Evolutionary conservation across 2,113 vertebrate species (phyloP).

Genomic region (Fulica atra): DNA sequence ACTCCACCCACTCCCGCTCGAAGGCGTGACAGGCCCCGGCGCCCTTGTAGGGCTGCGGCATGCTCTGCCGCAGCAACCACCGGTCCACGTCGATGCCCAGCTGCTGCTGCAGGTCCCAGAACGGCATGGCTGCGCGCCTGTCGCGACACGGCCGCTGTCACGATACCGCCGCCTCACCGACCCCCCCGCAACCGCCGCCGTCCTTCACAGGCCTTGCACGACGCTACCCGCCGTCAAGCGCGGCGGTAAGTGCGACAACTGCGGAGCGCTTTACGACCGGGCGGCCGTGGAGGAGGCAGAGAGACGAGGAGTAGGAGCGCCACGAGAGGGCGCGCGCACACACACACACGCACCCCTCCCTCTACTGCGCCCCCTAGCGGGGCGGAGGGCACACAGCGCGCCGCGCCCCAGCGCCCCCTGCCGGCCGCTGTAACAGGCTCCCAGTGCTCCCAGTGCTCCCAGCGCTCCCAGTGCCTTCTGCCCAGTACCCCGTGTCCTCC

Average conservation of each 20-base stretch:
- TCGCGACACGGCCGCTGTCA: background rate
- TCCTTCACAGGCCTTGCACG: constrained; percentile 20
- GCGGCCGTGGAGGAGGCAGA: background rate
- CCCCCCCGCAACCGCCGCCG: constrained; percentile 69
- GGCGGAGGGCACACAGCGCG: rapidly evolving
- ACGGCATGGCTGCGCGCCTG: constrained; percentile 82
- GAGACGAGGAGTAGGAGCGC: rapidly evolving
- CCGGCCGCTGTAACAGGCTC: background rate
- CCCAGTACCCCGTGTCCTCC: background rate
- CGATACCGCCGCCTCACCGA: constrained; percentile 69
- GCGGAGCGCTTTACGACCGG: constrained; percentile 14
- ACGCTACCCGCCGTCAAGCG: constrained; percentile 31
- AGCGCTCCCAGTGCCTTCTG: background rate
- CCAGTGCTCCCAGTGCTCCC: background rate
- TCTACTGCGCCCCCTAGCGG: background rate
- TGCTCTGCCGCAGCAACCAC: constrained; percentile 82
- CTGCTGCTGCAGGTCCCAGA: constrained; percentile 82
- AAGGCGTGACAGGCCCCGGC: constrained; percentile 85
- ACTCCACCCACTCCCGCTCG: constrained; percentile 95
- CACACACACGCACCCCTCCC: rapidly evolving
- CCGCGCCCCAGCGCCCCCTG: background rate
- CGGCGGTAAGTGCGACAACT: background rate
- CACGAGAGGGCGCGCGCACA: too few species aligned
- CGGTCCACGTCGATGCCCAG: constrained; percentile 84
- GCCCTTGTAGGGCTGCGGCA: constrained; percentile 73